Evolutionary conservation across 2,797 vertebrate species (phyloP).

Genomic region (Gymnothorax reevesii): DNA sequence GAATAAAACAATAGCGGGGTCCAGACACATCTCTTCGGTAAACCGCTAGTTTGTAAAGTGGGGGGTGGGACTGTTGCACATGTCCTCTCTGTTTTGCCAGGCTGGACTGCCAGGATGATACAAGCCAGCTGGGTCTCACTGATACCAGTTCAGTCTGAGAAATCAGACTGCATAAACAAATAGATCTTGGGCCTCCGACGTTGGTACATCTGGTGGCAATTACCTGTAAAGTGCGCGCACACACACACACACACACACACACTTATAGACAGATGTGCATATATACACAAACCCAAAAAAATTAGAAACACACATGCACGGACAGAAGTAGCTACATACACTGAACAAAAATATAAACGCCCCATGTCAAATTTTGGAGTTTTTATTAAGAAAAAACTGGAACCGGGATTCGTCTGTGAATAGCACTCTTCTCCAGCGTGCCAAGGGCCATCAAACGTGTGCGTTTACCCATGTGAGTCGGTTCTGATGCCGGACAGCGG

Average conservation of each 20-base stretch:
- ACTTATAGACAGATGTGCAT: no score
- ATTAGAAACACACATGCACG: no score
- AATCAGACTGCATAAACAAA: slow-evolving; percentile 94
- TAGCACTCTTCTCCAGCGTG: no score
- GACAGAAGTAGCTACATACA: no score
- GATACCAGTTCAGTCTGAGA: slow-evolving; percentile 85
- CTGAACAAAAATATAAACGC: not conserved
- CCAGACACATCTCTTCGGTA: slow-evolving; percentile 66
- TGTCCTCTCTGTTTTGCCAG: slow-evolving; percentile 90
- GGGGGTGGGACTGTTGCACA: slow-evolving; percentile 70
- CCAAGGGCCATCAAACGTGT: no score
- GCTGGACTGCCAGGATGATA: slow-evolving; percentile 78
- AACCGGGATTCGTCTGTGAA: no score
- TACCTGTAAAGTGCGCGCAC: slow-evolving; percentile 66
- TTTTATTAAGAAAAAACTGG: no score
- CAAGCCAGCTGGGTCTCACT: slow-evolving; percentile 83
- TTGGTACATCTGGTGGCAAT: slow-evolving; percentile 88
- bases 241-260: no score
- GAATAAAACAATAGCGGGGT: slow-evolving; percentile 52
- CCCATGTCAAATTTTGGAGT: no score
- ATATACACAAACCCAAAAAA: no score
- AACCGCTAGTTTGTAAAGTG: slow-evolving; percentile 74
- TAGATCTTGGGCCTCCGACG: slow-evolving; percentile 73
- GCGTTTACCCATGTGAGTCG: no score
- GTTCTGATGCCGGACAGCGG: no score